Conservation (phyloP, 2,113 vertebrate species). For the Alethe diademata region DNA sequence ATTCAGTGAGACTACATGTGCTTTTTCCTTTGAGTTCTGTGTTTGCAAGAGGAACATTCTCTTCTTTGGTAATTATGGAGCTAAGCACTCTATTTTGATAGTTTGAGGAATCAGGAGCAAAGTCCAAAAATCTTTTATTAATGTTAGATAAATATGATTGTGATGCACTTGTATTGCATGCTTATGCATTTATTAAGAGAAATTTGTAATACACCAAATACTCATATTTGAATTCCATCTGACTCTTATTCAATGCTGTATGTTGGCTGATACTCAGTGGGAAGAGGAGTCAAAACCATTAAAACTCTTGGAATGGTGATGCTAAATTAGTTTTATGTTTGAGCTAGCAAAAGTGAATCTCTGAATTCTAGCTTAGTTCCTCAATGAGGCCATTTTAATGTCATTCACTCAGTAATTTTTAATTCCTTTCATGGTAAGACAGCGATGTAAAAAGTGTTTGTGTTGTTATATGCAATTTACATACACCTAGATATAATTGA, state of each 20-base stretch:
- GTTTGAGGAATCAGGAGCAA: not conserved
- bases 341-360: not conserved
- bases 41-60: not conserved
- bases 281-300: not conserved
- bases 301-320: not conserved
- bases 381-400: not conserved
- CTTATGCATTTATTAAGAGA: not conserved
- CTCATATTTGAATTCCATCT: not conserved
- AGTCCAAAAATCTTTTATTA: not conserved
- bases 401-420: not conserved
- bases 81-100: not conserved
- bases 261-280: not conserved
- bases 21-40: not conserved
- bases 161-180: not conserved
- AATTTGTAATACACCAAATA: not conserved
- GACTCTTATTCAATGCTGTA: not conserved
- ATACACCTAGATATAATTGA: not conserved
- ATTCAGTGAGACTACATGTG: not conserved
- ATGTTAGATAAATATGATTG: not conserved
- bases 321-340: not conserved
- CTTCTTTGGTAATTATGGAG: not conserved
- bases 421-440: not conserved
- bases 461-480: not conserved
- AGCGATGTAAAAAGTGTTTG: not conserved
- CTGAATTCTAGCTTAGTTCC: not conserved